Base-by-base conservation (phyloP, 2,888 invertebrate species). In the Dryobota labecula region DNA sequence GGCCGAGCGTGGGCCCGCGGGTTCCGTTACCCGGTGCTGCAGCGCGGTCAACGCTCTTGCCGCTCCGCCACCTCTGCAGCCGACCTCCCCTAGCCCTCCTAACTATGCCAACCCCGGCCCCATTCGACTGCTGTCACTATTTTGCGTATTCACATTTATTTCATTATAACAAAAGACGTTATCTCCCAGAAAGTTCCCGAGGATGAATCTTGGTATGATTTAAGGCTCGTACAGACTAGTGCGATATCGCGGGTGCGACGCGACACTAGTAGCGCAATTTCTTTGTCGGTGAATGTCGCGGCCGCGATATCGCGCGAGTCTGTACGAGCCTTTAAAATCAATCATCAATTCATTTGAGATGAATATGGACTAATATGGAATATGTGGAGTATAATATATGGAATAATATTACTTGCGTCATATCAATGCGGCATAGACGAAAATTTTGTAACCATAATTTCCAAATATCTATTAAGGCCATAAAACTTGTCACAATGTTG, bases 41-140 rank as follows among this genome's bases (percentile, higher is more conserved):
- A 83, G 75, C 76, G 79, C 83, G 95, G 95, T 95, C 95, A 94
- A 89, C 91, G 95, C 92, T 92, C 95, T 92, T 91, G 88, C 91
- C 93, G 94, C 91, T 93, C 87, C 91, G 91, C 90, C 92, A 91
- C 91, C 92, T 90, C 90, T 87, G 87, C 88, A 86, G 82, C 83
- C 84, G 78, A 82, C 80, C 84, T 72, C 78, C 79, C 80, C 73
- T 74, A 82, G 78, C 76, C 80, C 83, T 78, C 78, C 68, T 74
- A 67, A 62, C 65, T 67, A 49, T 69, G 68, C 64, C 73, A 76
- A 76, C 70, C 68, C 71, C 70, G 41, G 61, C 68, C 57, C 73
- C 56, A 73, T 67, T 69, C 43, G 43, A 51, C 38, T 58, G 41
- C 41, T 45, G 20, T 56, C 60, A 56, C 27, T 60, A 60, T 70